Conservation (phyloP, 2,797 vertebrate species). For the Varecia variegata region DNA sequence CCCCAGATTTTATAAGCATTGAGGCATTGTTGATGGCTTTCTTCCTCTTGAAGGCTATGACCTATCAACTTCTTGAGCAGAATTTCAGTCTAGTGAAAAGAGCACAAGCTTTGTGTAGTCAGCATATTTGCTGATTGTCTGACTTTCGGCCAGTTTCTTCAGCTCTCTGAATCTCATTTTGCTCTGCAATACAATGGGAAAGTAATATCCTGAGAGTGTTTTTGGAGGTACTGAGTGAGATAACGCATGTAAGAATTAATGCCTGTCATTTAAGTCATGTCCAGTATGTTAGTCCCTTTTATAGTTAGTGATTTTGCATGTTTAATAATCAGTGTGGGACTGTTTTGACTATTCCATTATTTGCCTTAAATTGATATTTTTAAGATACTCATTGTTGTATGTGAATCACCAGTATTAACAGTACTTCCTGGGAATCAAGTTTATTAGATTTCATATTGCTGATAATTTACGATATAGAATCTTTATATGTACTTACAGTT, state of each 20-base stretch:
- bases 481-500: neutral
- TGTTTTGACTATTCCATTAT: neutral
- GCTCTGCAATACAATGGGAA: neutral
- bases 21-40: neutral
- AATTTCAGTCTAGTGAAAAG: neutral
- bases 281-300: neutral
- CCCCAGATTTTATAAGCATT: neutral
- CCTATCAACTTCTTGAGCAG: neutral
- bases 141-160: neutral
- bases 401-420: neutral
- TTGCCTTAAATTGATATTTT: neutral
- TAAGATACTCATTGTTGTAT: neutral
- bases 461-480: neutral
- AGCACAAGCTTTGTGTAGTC: neutral
- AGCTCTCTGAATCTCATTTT: neutral
- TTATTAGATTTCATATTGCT: slow-evolving; percentile 20
- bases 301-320: neutral
- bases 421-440: neutral
- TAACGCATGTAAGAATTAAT: neutral
- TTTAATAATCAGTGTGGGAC: neutral
- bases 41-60: neutral
- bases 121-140: neutral
- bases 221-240: neutral
- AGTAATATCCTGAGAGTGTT: neutral
- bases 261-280: neutral